Conservation (phyloP, 2,888 invertebrate genomes). For the Argyresthia goedartella region DNA sequence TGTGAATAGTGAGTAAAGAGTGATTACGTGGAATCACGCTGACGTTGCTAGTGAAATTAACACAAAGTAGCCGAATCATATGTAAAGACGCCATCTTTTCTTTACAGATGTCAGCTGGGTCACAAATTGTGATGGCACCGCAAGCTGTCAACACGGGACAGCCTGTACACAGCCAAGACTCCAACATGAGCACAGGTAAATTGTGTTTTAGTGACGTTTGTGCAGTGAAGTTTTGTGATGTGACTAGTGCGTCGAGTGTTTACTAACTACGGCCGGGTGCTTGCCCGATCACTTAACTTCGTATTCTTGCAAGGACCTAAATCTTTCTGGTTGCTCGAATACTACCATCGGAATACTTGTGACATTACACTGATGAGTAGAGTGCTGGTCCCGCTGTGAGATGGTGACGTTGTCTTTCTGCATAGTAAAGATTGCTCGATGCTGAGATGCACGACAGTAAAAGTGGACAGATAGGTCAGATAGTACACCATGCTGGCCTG, state of each 20-base stretch:
- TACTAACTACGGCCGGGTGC: slow-evolving; percentile 33
- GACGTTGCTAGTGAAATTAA: slow-evolving; percentile 29
- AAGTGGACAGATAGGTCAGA: slow-evolving; percentile 60
- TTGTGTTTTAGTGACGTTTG: slow-evolving; percentile 56
- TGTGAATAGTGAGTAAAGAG: slow-evolving; percentile 40
- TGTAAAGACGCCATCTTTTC: slow-evolving; percentile 70
- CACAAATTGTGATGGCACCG: slow-evolving; percentile 98
- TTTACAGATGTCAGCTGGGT: slow-evolving; percentile 95
- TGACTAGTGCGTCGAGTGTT: slow-evolving; percentile 48
- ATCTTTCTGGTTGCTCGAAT: slow-evolving; percentile 26
- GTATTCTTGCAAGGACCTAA: slow-evolving; percentile 32
- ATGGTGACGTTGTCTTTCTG: slow-evolving; percentile 55
- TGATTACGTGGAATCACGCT: slow-evolving; percentile 20
- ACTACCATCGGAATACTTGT: slow-evolving; percentile 48
- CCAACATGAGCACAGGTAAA: slow-evolving; percentile 97
- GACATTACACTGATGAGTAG: slow-evolving; percentile 58
- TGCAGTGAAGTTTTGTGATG: slow-evolving; percentile 29
- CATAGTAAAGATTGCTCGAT: slow-evolving; percentile 47
- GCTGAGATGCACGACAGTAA: slow-evolving; percentile 63
- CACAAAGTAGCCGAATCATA: slow-evolving; percentile 27
- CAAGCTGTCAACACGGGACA: slow-evolving; percentile 88
- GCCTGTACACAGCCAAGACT: slow-evolving; percentile 94
- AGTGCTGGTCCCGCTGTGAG: slow-evolving; percentile 63
- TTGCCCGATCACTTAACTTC: slow-evolving; percentile 32
- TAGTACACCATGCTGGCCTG: slow-evolving; percentile 57